These are phyloP conservation scores for Heliothis subflexa DNA, from an alignment of 1,140 invertebrate species.

Conservation along the genomic window DNA sequence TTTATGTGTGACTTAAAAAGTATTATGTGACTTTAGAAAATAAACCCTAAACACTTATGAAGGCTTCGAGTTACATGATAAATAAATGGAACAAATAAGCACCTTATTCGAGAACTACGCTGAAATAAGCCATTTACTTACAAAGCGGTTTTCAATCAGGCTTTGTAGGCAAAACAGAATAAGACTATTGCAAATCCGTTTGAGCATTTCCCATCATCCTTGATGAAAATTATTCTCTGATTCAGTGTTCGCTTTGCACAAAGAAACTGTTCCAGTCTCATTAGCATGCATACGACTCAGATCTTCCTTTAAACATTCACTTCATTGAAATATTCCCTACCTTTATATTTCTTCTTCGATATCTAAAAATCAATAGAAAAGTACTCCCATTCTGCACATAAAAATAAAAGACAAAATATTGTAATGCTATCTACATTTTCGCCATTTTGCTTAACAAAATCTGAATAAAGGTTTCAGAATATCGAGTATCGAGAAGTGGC, in stretches of 20 bases:
- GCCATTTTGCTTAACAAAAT: background rate
- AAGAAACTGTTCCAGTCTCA: conserved; percentile 24
- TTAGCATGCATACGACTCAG: conserved; percentile 29
- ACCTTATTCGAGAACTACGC: too few relatives aligned
- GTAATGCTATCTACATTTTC: background rate
- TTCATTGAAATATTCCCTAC: conserved; percentile 10
- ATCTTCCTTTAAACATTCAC: conserved; percentile 7
- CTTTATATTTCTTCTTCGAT: background rate
- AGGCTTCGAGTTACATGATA: too few relatives aligned
- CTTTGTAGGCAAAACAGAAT: background rate
- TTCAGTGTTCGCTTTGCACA: conserved; percentile 2
- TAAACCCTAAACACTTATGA: too few relatives aligned
- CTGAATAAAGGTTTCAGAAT: conserved; percentile 14
- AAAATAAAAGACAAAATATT: background rate
- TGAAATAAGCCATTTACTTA: background rate
- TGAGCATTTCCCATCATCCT: conserved; percentile 12
- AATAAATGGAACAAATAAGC: too few relatives aligned
- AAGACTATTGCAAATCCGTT: conserved; percentile 2
- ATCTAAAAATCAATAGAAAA: background rate
- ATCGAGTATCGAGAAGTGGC: conserved; percentile 13
- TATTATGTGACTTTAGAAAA: too few relatives aligned
- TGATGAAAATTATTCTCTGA: conserved; percentile 10
- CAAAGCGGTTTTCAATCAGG: background rate
- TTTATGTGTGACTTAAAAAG: background rate
- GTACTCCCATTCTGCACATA: background rate